Percentiles rank a stretch among this genome's conserved stretches.
Conservation (phyloP, 2,888 invertebrate species). For the Nemapogon koenigi region DNA sequence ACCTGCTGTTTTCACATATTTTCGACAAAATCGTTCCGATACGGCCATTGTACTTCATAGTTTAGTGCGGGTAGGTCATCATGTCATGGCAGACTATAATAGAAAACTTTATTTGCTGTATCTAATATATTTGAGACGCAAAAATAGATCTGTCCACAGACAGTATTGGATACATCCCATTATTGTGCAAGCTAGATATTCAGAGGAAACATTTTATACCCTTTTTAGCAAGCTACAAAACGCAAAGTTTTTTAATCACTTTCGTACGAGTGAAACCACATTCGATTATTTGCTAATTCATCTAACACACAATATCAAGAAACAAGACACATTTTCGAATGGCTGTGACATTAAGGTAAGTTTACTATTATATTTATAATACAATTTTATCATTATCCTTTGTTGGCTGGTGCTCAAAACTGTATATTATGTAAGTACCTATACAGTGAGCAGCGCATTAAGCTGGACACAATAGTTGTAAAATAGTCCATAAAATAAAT, state of each 20-base stretch:
- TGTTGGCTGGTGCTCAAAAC: no score
- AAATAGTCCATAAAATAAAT: no score
- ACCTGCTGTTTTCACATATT: conserved; percentile 14
- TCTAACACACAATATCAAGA: conserved; percentile 13
- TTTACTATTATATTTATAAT: no score
- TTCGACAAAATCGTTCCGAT: conserved; percentile 14
- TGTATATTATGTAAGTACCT: no score
- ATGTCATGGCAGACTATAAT: conserved; percentile 16
- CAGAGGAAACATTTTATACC: conserved; percentile 12
- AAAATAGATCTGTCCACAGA: conserved; percentile 18
- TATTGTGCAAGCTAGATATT: no score
- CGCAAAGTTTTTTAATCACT: conserved; percentile 16
- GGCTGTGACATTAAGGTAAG: no score
- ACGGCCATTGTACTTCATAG: conserved; percentile 10
- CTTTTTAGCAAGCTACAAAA: conserved; percentile 16
- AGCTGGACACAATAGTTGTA: no score
- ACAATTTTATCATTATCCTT: no score
- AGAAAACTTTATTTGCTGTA: conserved; percentile 15
- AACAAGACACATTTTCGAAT: conserved; percentile 12
- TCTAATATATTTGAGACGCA: conserved; percentile 15
- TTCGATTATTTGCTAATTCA: conserved; percentile 13
- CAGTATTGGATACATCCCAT: conserved; percentile 16
- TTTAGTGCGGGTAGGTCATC: conserved; percentile 14
- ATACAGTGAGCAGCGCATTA: no score
- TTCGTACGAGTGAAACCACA: conserved; percentile 14